These are phyloP conservation scores for Hydroisotoma schaefferi DNA, from an alignment of 2,888 invertebrate species.

Conservation along the genomic window DNA sequence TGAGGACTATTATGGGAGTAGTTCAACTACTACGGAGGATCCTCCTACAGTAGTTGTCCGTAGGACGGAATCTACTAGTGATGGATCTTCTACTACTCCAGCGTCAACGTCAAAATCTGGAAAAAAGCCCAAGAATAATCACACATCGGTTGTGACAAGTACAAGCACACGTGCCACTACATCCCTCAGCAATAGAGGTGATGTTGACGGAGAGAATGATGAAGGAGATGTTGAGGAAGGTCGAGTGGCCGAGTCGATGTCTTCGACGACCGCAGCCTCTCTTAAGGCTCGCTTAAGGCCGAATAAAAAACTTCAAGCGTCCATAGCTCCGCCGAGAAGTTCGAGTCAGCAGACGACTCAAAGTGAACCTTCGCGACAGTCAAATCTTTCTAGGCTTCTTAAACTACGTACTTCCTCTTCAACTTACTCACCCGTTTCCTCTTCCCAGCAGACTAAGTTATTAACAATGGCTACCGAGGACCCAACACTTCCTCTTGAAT, in stretches of 20 bases:
- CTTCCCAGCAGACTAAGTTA: constrained; percentile 24
- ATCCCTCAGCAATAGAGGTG: background rate
- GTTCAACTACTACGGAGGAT: background rate
- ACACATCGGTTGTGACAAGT: background rate
- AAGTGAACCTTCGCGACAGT: background rate
- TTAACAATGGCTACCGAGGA: constrained; percentile 74
- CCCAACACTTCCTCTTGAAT: constrained; percentile 74
- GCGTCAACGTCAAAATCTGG: constrained; percentile 3
- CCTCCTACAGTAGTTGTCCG: background rate
- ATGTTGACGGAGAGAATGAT: constrained; percentile 2
- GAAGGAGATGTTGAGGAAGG: background rate
- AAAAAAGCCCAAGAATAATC: constrained; percentile 5
- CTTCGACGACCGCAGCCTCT: constrained; percentile 4
- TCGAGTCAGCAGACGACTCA: background rate
- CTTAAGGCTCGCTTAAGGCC: constrained; percentile 22
- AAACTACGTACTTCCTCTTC: constrained; percentile 7
- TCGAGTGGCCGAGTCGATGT: background rate
- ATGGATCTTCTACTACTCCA: background rate
- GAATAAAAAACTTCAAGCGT: constrained; percentile 15
- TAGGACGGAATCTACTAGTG: constrained; percentile 3
- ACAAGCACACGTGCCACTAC: constrained; percentile 1
- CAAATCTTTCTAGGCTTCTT: constrained; percentile 5
- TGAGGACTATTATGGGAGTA: constrained; percentile 5
- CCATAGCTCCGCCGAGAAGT: constrained; percentile 7
- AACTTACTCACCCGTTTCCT: constrained; percentile 8